phyloP scores from a whole-genome alignment of 2,113 vertebrate species.

The Amphiprion ocellaris region DNA sequence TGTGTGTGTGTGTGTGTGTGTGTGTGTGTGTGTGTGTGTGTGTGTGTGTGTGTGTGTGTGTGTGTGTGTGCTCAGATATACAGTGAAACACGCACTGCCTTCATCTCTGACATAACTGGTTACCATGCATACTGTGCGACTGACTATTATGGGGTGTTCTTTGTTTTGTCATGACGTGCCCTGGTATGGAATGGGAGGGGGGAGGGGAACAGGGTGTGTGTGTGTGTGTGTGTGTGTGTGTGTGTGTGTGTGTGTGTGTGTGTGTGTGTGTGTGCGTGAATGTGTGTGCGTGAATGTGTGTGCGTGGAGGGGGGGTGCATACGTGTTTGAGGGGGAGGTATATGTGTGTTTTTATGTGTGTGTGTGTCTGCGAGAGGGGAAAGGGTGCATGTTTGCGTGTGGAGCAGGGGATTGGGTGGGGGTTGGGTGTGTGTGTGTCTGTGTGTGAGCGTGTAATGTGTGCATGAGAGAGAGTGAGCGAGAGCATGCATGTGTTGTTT shows the following conservation, averaged over 20 bases:
- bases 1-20: not conserved
- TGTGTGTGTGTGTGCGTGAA: conserved; percentile 5
- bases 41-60: not conserved
- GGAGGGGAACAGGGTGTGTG: conserved; percentile 67
- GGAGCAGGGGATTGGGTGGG: conserved; percentile 57
- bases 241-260: conserved; percentile 45
- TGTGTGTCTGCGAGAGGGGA: not conserved
- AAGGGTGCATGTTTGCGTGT: conserved; percentile 41
- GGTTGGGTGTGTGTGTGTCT: conserved; percentile 52
- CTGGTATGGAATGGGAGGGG: conserved; percentile 79
- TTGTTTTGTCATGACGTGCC: conserved; percentile 86
- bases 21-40: conserved; percentile 10
- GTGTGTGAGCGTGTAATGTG: conserved; percentile 60
- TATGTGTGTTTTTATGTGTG: conserved; percentile 2
- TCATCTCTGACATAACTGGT: conserved; percentile 82
- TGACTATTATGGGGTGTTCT: conserved; percentile 85
- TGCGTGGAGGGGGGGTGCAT: conserved; percentile 35
- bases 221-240: conserved; percentile 15
- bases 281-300: conserved; percentile 6
- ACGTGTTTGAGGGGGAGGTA: conserved; percentile 52
- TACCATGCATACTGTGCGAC: conserved; percentile 82
- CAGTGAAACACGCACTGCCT: conserved; percentile 50
- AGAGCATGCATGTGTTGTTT: conserved; percentile 57
- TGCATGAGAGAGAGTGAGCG: conserved; percentile 60
- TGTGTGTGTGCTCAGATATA: conserved; percentile 29